Base-by-base conservation (phyloP, 2,113 vertebrate genomes). In the Cheilinus undulatus region DNA sequence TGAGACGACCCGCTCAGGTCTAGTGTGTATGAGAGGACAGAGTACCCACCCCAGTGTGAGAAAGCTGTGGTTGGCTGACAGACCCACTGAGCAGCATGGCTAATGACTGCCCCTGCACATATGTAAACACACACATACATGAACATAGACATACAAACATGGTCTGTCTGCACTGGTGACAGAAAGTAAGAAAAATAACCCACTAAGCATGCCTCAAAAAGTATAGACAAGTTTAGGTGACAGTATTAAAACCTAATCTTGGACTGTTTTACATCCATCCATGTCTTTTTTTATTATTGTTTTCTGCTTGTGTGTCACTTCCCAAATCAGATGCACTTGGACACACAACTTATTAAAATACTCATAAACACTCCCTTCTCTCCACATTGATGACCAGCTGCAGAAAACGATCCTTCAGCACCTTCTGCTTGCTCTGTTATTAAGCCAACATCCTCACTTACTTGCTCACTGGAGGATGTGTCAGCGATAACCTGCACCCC, bases 381-480 rank as follows among this genome's bases (percentile, higher is more conserved):
- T 19, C 20, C 43, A 45, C 19, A 20, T 32, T 34, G 36, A 58
- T 68, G 51, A 73, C 26, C 23, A 42, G 49, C 54, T 53, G 23
- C 64, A 80, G 73, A 80, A 85, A 82, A 74, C 5, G 27, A 69
- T 74, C 46, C 63, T 74, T 68, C 54, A 67, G 63, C 61, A 63
- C 67, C 71, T 82, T 84, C 57, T 51, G 50, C 51, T 54, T 52
- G 34, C 52, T 78, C 69, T 72, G 68, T 54, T 66, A 78, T 59
- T 19, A 9, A 61, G 65, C 28, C 64, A 66, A 67, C 84, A 82
- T 82, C 81, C 57, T 28, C 50, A 70, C 73, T 60, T 24, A 53
- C 76, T 82, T n/a, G n/a, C n/a, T n/a, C 69, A 77, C 60, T 71
- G 77, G 76, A 84, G 53, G 82, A 89, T 86, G 87, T 84, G 89